Base-by-base conservation (phyloP, 2,113 vertebrate genomes). In the Phylloscopus trochilus region DNA sequence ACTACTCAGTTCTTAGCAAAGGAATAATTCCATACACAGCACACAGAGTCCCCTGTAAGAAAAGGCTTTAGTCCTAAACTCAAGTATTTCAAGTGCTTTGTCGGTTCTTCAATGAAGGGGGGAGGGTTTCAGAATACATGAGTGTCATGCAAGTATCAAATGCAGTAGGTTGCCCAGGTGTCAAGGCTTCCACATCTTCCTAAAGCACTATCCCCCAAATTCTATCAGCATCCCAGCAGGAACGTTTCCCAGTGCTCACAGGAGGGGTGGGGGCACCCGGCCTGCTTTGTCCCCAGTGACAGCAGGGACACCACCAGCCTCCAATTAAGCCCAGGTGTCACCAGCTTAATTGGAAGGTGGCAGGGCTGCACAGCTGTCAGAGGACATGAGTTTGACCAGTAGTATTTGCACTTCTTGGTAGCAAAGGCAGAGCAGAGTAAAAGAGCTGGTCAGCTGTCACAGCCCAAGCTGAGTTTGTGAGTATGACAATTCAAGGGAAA, bases 321-420 rank as follows among this genome's bases (percentile, higher is more conserved):
- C 83, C 86, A 92, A 81, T 90, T 84, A 93, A 87, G 46, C 41
- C 76, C n/a, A 96, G 95, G 94, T 94, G 93, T 75, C 93, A 81
- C 24, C 0, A 39, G 20, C 76, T 95, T 94, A 96, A 96, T 83
- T 94, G 92, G 94, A 66, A 90, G 63, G 56, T 59, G 56, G 75
- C 46, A 58, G 35, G 28, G 67, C 8, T 44, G 59, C 41, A 33
- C 84, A 90, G 88, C 92, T 97, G 94, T 68, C 85, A 78, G 39
- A 83, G 63, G 60, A 81, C 19, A 2, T 9, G 26, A 15, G 37
- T 55, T 55, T 44, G 68, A 52, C 60, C 85, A 37, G 55, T 1
- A 53, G 16, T 3, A 87, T 68, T 72, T 81, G 79, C 82, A 75
- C 58, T 74, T 56, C 72, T 64, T 64, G 23, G 56, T 59, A 83